Evolutionary conservation across 2,113 vertebrate genomes (phyloP).

Genomic region (Antechinus stuartii): DNA sequence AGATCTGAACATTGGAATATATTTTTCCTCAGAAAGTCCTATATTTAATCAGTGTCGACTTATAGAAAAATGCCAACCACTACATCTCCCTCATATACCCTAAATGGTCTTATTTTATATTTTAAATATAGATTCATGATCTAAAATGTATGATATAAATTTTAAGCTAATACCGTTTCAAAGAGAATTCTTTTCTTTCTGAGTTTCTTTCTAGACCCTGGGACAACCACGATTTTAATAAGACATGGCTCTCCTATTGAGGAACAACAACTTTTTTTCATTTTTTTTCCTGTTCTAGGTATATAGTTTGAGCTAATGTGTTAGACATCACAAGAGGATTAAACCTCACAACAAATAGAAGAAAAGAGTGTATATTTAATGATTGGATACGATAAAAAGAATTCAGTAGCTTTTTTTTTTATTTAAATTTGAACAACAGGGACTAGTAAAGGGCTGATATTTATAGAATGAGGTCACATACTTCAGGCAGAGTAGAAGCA

Average conservation of each 20-base stretch:
- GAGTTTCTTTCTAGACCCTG: background rate
- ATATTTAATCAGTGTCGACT: no score
- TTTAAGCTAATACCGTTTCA: background rate
- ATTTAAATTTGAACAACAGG: slow-evolving; percentile 76
- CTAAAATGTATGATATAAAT: background rate
- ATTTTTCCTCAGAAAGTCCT: no score
- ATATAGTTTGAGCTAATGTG: background rate
- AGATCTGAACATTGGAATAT: background rate
- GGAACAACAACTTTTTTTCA: background rate
- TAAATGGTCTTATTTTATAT: background rate
- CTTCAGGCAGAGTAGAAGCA: slow-evolving; percentile 78
- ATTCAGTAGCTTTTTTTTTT: slow-evolving; percentile 71
- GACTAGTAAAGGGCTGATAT: slow-evolving; percentile 78
- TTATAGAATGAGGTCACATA: slow-evolving; percentile 83
- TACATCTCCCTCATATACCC: background rate
- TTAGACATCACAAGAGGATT: background rate
- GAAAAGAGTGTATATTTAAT: background rate
- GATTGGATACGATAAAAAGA: slow-evolving; percentile 26
- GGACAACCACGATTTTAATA: background rate
- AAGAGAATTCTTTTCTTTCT: background rate
- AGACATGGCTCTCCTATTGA: background rate
- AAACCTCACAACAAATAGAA: background rate
- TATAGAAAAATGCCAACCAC: background rate
- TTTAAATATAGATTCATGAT: background rate
- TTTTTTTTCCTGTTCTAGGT: background rate